These are phyloP conservation scores for Muscicapa comitata DNA, from an alignment of 2,797 vertebrate species.

Conservation along the genomic window DNA sequence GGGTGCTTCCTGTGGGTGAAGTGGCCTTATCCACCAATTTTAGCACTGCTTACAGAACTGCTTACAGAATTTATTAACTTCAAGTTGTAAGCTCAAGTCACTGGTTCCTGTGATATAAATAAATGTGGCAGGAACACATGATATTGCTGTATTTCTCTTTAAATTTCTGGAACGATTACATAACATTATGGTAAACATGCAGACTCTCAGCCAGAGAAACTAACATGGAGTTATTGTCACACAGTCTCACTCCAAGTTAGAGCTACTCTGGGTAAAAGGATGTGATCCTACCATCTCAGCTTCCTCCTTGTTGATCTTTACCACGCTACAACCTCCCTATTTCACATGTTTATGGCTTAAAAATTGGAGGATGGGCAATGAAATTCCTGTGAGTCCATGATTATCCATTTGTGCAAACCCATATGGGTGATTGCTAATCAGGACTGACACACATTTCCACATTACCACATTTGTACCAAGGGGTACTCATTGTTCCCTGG, in stretches of 20 bases:
- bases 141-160: slow-evolving; percentile 21
- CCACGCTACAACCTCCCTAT: not conserved
- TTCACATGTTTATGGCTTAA: not conserved
- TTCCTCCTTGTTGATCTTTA: not conserved
- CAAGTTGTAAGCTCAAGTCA: slow-evolving; percentile 24
- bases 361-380: not conserved
- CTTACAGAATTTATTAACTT: slow-evolving; percentile 33
- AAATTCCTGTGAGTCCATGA: not conserved
- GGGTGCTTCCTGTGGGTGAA: not conserved
- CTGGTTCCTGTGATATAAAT: slow-evolving; percentile 4
- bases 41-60: not conserved
- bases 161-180: slow-evolving; percentile 36
- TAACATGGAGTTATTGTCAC: not conserved
- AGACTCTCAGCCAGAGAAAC: slow-evolving; percentile 10
- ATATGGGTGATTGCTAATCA: not conserved
- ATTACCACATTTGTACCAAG: not conserved
- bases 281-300: not conserved
- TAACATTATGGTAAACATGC: slow-evolving; percentile 27
- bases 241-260: not conserved
- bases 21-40: not conserved
- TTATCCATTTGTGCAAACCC: not conserved
- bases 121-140: slow-evolving; percentile 1
- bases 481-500: not conserved
- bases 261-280: not conserved
- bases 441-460: not conserved